Base-by-base conservation (phyloP, 2,113 vertebrate genomes). In the Alexandromys fortis region DNA sequence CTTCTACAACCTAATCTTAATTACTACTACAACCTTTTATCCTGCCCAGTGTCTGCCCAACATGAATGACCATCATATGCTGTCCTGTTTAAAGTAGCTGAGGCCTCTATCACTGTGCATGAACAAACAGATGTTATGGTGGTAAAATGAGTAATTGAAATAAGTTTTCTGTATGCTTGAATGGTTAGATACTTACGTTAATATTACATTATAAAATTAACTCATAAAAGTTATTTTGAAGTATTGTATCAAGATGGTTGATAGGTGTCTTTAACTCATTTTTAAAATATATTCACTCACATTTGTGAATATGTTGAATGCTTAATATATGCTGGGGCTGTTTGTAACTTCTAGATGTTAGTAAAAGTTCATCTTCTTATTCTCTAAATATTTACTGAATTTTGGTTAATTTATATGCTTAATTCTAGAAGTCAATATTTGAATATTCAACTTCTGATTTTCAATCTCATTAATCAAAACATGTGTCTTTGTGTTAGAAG, bases 231-330 rank as follows among this genome's bases (percentile, higher is more conserved):
- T 82, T 7, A 78, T 52, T 72, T 81, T 86, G 42, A 91, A 94
- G 47, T 96, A 76, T 73, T 94, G 3, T 85, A 28, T 89, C 38
- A 73, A 95, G 19, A 26, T 91, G 82, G n/a, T 58, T 96, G 55
- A 19, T 81, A 82, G 78, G 7, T 94, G 1, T 73, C 8, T 96
- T 19, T 96, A 52, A 68, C 65, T 88, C 2, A 42, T 93, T 65
- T 91, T 93, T 10, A 30, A 77, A 49, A 92, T 63, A 76, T 61
- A 82, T n/a, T 95, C 30, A 77, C 72, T 90, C 52, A 78, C 19
- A 49, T 12, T 49, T 49, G 49, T 49, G 1, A 49, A 49, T 38
- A 38, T 91, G 52, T n/a, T 90, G n/a, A 91, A 33, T 93, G 16
- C 19, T 6, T 87, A 26, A 19, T 76, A 10, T 26, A 28, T 61